These are phyloP conservation scores for Tryphoninae sp. DNA, from an alignment of 2,888 invertebrate genomes.

Conservation along the genomic window DNA sequence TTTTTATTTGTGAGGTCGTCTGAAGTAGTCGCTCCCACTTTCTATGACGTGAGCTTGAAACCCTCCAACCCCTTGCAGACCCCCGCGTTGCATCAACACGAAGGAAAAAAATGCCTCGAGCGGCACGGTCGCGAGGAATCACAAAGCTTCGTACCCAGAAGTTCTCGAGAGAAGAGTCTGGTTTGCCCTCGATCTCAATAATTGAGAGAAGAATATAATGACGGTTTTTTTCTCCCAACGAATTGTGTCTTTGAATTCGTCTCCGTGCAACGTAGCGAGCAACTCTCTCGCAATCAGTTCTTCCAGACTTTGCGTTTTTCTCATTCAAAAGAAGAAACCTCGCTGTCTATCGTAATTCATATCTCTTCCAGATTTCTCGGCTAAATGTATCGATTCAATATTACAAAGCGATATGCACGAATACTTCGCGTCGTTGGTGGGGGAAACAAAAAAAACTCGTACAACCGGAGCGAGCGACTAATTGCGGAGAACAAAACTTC, in stretches of 20 bases:
- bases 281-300: no score
- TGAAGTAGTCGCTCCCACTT: neutral
- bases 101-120: no score
- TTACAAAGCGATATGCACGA: neutral
- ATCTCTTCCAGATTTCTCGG: neutral
- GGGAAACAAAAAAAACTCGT: neutral
- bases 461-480: neutral
- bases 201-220: slow-evolving; percentile 30
- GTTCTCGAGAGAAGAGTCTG: neutral
- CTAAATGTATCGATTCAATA: neutral
- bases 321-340: no score
- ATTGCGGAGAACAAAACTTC: neutral
- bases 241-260: no score
- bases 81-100: no score
- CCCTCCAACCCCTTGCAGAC: neutral
- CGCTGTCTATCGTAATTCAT: neutral
- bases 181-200: slow-evolving; percentile 26
- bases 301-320: no score
- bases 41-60: neutral
- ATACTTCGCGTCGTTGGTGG: neutral
- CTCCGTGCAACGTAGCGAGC: no score
- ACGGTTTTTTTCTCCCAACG: neutral
- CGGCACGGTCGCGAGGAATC: no score
- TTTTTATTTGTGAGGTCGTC: neutral
- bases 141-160: no score